Base-by-base conservation (phyloP, 1,140 invertebrate genomes). In the Euglossa dilemma region DNA sequence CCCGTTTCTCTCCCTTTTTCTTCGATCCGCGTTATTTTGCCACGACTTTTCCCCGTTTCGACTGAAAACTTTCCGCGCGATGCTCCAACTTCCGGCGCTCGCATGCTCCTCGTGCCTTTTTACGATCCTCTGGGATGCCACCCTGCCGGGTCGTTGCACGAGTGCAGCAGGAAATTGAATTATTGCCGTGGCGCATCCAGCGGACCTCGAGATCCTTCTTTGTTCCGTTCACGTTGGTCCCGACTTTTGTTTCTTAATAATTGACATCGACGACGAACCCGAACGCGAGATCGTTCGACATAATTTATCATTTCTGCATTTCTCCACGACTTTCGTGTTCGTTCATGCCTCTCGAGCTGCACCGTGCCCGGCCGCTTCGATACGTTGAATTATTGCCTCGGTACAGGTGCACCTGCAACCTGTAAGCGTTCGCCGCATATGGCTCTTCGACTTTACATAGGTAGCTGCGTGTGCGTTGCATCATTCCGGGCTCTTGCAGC, bases 381-480 rank as follows among this genome's bases (percentile, higher is more conserved):
- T 71, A 57, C 74, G 67, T 80, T 87, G 84, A 87, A 87, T 89
- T 85, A 85, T 87, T 80, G 43, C 80, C 50, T 9, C 83, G 76
- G 71, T 83, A 81, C 86, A 85, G 86, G 81, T 83, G 84, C 84
- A 79, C 61, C 54, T 80, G 77, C 80, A 83, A 78, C 75, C 67
- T 80, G 83, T 18, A 74, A 67, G 43, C 70, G 71, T 50, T 80
- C 76, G 6, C 63, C 56, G 67, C 69, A 45, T 57, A 70, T 66
- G 70, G 56, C 72, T 66, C 50, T 71, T 52, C 28, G 50, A 50
- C 47, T 54, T 80, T 74, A 59, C 76, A 66, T 63, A 23, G 73
- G 18, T 61, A 61, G 50, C 70, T 66, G 43, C 73, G 73, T 28
- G 73, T 25, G 63, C 64, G 25, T 82, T 82, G 80, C 80, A 76